These are phyloP conservation scores for Guaruba guarouba DNA, from an alignment of 2,113 vertebrate species.

Conservation along the genomic window DNA sequence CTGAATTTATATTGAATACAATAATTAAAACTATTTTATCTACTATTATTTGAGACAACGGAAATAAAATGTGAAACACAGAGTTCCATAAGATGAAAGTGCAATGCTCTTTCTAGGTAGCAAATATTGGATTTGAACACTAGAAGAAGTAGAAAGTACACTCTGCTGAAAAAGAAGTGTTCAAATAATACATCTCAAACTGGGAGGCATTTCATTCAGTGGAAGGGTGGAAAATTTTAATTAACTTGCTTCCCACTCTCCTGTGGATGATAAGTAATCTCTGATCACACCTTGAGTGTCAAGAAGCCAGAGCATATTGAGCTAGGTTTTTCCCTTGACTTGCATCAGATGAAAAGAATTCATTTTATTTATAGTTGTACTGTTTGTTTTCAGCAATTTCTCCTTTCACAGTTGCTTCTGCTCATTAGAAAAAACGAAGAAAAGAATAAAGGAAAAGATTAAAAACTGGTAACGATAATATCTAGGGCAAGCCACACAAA, in stretches of 20 bases:
- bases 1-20: not conserved
- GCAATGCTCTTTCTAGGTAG: not conserved
- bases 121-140: constrained; percentile 21
- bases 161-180: constrained; percentile 14
- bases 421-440: constrained; percentile 37
- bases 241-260: constrained; percentile 76
- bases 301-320: constrained; percentile 57
- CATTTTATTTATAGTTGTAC: constrained; percentile 61
- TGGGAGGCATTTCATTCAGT: constrained; percentile 61
- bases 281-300: constrained; percentile 75
- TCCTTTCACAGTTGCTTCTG: constrained; percentile 25
- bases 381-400: constrained; percentile 60
- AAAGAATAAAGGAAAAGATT: not conserved
- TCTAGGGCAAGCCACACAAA: constrained; percentile 58
- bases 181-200: constrained; percentile 33
- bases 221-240: constrained; percentile 73
- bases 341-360: constrained; percentile 64
- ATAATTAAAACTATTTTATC: not conserved
- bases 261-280: constrained; percentile 69
- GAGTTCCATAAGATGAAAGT: not conserved
- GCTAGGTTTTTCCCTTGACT: constrained; percentile 57
- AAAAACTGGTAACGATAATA: constrained; percentile 16
- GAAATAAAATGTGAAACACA: constrained; percentile 8
- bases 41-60: not conserved
- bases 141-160: not conserved